A percentile compares a stretch with the other conserved stretches of the same genome.
Evolutionary conservation across 2,888 invertebrate genomes (phyloP).

Genomic region (Zonitis immaculata): DNA sequence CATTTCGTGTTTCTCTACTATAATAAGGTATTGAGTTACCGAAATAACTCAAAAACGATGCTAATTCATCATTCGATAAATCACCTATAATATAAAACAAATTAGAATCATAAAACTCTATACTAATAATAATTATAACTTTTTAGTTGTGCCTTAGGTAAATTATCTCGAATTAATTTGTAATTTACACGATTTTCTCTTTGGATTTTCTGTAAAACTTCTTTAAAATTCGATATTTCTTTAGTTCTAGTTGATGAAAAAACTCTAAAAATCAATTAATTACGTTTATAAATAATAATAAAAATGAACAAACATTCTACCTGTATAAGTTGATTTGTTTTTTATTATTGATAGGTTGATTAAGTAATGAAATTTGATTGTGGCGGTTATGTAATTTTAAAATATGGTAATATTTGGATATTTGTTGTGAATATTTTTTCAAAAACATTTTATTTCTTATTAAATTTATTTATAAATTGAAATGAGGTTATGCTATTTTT

Average conservation of each 20-base stretch:
- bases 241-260: neutral
- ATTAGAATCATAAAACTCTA: neutral
- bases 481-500: neutral
- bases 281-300: neutral
- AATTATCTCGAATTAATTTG: neutral
- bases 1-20: conserved; percentile 47
- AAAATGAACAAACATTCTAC: neutral
- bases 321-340: neutral
- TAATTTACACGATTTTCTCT: neutral
- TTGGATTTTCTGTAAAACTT: neutral
- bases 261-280: neutral
- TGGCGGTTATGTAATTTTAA: neutral
- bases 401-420: neutral
- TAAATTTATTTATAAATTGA: neutral
- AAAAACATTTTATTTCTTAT: neutral
- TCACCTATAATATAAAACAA: conserved; percentile 26
- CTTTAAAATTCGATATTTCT: neutral
- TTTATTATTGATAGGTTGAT: neutral
- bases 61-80: conserved; percentile 47
- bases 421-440: neutral
- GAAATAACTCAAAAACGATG: conserved; percentile 55
- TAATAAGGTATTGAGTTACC: conserved; percentile 55
- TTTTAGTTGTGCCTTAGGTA: neutral
- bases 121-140: neutral
- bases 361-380: neutral